Conservation (phyloP, 1,140 invertebrate species). For the Drosophila santomea region DNA sequence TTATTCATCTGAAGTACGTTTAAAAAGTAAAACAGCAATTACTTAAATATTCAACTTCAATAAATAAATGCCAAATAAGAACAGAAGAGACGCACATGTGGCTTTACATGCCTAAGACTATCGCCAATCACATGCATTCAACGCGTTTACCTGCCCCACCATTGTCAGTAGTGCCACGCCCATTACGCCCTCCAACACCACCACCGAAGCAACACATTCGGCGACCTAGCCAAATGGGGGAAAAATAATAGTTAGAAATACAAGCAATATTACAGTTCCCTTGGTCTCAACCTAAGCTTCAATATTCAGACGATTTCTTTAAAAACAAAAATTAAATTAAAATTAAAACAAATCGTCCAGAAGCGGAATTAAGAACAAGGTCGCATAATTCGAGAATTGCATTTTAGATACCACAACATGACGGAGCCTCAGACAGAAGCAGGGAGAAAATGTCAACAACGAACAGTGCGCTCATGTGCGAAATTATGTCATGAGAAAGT, state of each 20-base stretch:
- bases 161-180: conserved; percentile 52
- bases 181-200: conserved; percentile 41
- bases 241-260: conserved; percentile 11
- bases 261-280: neutral
- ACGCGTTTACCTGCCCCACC: conserved; percentile 58
- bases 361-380: conserved; percentile 38
- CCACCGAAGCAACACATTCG: conserved; percentile 79
- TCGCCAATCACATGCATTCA: conserved; percentile 46
- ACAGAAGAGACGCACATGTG: neutral
- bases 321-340: neutral
- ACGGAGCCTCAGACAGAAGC: conserved; percentile 32
- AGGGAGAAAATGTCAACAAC: conserved; percentile 24
- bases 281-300: neutral
- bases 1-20: neutral
- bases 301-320: neutral
- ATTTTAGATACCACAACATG: conserved; percentile 32
- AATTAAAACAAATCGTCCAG: conserved; percentile 14
- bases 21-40: neutral
- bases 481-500: conserved; percentile 64
- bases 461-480: conserved; percentile 50
- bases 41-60: conserved; percentile 5
- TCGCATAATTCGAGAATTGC: conserved; percentile 35
- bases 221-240: conserved; percentile 55
- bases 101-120: conserved; percentile 47
- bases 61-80: conserved; percentile 1